These are phyloP conservation scores for Masticophis lateralis DNA, from an alignment of 2,797 vertebrate species.

Conservation along the genomic window DNA sequence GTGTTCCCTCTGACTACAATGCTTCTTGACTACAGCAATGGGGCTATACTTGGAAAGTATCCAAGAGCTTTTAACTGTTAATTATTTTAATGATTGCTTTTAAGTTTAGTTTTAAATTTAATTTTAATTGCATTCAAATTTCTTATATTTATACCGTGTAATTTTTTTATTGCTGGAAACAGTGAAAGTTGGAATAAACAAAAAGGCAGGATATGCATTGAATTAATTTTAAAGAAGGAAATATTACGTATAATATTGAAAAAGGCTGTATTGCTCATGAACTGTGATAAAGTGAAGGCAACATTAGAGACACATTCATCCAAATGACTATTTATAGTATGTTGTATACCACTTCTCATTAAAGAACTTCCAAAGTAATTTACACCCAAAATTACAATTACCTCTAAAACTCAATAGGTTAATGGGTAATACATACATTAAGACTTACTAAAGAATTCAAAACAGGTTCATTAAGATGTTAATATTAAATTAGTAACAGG, in stretches of 20 bases:
- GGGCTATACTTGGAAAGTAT: background rate
- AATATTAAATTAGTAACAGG: background rate
- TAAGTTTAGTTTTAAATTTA: background rate
- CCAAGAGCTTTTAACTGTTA: background rate
- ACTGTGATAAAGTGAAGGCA: background rate
- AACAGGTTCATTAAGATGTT: background rate
- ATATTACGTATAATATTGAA: background rate
- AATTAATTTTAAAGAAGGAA: background rate
- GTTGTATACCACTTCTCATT: background rate
- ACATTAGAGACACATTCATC: background rate
- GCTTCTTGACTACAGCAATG: background rate
- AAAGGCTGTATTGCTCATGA: background rate
- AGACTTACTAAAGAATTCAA: background rate
- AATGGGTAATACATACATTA: background rate
- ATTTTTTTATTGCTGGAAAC: background rate
- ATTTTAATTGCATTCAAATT: background rate
- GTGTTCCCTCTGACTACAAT: background rate
- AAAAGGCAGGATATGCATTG: background rate
- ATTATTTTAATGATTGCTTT: background rate
- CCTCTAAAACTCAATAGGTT: background rate
- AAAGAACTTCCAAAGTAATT: background rate
- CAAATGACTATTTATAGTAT: background rate
- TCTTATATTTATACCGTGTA: background rate
- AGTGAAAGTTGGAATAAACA: background rate
- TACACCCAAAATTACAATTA: background rate